Evolutionary conservation across 2,797 vertebrate genomes (phyloP), one percentile per base, ranked within the genome.

Genomic region (Picus viridis): DNA sequence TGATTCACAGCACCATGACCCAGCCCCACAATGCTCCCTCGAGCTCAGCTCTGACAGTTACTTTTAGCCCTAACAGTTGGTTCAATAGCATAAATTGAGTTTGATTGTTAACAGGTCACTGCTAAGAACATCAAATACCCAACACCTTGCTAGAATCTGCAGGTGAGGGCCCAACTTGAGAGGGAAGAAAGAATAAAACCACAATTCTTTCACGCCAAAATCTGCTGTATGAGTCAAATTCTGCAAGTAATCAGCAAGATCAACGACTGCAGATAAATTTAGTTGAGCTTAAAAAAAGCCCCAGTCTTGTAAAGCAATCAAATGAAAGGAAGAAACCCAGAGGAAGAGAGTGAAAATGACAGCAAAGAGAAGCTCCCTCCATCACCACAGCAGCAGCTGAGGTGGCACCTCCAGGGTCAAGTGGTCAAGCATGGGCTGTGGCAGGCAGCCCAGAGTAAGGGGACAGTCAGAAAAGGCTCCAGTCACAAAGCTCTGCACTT

Each of bases 401-500:
- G 65, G 34, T 8, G 3, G 22, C 24, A 22, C 22, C 47, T 17
- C 6, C 4, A 1, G 18, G 26, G 29, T 6, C 29, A 43, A 45
- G 39, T 1, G 10, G 34, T 32, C 1, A 2, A 63, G 39, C 24
- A 20, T 2, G 0, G 70, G 45, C 45, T 77, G 45, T 1, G 2
- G 36, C 1, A 6, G 26, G 67, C 30, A 51, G 45, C 10, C 7
- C 6, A 2, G 41, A 51, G 20, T 30, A 56, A 15, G 10, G 14
- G 43, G 6, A 49, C 4, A 14, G 43, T 1, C 1, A 1, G 24
- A 10, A 26, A 62, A 39, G 16, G n/a, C 53, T 16, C 4, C 1
- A 1, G 10, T 41, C n/a, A 9, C 1, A 0, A 36, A 13, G 22
- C 26, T 69, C 16, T 3, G 12, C 1, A 2, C 32, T 29, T 53